phyloP scores from a whole-genome alignment of 2,797 vertebrate species.

The Ibycter americanus region DNA sequence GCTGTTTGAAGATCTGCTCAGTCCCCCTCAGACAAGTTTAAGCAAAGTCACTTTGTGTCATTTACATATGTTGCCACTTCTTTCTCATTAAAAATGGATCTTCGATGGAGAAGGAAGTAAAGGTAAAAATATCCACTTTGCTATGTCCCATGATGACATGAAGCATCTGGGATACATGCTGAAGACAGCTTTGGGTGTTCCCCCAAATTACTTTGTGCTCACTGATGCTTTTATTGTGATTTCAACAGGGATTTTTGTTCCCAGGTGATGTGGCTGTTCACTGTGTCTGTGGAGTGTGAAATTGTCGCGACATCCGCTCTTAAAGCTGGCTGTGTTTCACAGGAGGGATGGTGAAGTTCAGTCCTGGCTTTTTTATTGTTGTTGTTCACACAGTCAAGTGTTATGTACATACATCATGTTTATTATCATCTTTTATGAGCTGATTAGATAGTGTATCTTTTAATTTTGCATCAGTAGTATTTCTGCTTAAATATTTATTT shows the following conservation, averaged over 20 bases:
- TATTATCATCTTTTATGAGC: background rate
- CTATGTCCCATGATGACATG: too few species aligned
- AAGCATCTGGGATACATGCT: background rate
- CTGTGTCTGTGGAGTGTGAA: background rate
- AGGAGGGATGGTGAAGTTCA: background rate
- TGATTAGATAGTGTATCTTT: background rate
- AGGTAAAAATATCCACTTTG: background rate
- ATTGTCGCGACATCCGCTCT: background rate
- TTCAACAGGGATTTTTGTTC: background rate
- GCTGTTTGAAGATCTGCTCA: background rate
- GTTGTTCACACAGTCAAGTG: background rate
- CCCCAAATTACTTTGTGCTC: background rate
- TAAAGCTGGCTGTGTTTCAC: background rate
- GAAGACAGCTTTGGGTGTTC: background rate
- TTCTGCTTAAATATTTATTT: background rate
- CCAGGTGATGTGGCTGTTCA: background rate
- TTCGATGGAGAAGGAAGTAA: background rate
- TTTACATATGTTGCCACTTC: background rate
- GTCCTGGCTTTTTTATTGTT: background rate
- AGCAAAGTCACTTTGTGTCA: background rate
- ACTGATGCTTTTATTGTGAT: background rate
- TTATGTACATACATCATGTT: fast-evolving
- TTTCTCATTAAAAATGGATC: background rate
- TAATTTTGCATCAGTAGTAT: background rate
- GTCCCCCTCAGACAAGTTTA: background rate